Base-by-base conservation (phyloP, 2,888 invertebrate species). In the Lepidochrysops patricia region DNA sequence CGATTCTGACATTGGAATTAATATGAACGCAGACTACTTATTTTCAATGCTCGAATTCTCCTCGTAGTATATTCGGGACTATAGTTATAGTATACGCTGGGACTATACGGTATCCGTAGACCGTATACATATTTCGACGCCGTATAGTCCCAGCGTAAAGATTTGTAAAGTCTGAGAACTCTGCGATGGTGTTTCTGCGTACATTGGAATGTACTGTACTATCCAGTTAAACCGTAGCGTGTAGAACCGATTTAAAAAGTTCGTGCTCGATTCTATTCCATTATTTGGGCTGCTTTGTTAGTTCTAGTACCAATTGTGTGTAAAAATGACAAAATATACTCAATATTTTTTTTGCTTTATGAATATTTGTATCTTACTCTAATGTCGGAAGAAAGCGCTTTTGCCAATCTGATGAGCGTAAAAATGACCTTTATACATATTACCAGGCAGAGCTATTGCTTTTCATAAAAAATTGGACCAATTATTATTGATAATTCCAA, bases 401-500 rank as follows among this genome's bases (percentile, higher is more conserved):
- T 43, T 29, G 29, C 7, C 29, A 29, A 29, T 29, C 19, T 15
- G 13, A 43, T 9, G 19, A 9, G 0, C 9, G 9, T 43, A 43
- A 9, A 4, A 2, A 5, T 35, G n/a, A 13, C 6, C 2, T 6
- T 1, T 19, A 19, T 43, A 43, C 43, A 19, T 2, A 9, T 23
- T 23, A n/a, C n/a, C 13, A 9, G 6, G 15, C 52, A 26, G 2
- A 26, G 15, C 6, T 27, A 29, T 29, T 54, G 29, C 54, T 29
- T 54, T 12, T 2, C 15, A 54, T 54, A 32, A 5, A 19, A 23
- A 29, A 29, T 54, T 54, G 54, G 54, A 54, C 54, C 54, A 54
- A 54, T 29, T 19, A 29, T 29, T 52, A 27, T 23, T 19, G 26
- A 52, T 27, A 52, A 13, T 15, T 32, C 32, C 19, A 54, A 52